phyloP scores from a whole-genome alignment of 2,888 invertebrate species.

The Dioctria rufipes region DNA sequence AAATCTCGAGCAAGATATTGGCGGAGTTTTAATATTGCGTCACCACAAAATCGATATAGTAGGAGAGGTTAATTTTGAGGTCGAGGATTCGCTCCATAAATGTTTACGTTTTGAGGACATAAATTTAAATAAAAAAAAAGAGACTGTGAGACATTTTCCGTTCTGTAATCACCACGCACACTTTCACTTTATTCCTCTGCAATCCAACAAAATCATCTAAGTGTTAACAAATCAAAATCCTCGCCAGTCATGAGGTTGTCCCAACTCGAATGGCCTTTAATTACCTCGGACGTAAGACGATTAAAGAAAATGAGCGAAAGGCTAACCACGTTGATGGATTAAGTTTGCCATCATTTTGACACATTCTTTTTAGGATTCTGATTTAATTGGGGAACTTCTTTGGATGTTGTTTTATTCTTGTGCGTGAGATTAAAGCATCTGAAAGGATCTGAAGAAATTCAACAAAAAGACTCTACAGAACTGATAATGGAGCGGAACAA shows the following conservation, averaged over 20 bases:
- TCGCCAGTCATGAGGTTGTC: not conserved
- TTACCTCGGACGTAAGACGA: constrained; percentile 28
- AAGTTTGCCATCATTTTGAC: constrained; percentile 1
- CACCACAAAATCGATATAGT: no score
- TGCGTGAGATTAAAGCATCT: not conserved
- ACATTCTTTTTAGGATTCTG: constrained; percentile 32
- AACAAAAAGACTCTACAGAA: not conserved
- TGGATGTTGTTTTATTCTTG: not conserved
- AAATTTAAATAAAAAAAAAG: no score
- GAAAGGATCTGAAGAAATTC: constrained; percentile 23
- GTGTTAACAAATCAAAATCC: no score
- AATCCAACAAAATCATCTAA: no score
- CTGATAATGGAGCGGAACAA: constrained; percentile 25
- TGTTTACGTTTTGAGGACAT: no score
- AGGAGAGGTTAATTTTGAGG: no score
- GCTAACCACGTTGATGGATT: constrained; percentile 11
- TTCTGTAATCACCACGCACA: no score
- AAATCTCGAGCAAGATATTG: no score
- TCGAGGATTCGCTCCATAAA: no score
- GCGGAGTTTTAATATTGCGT: no score
- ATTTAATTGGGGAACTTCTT: constrained; percentile 3
- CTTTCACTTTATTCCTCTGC: no score
- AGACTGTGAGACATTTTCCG: no score
- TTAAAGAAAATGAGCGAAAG: constrained; percentile 17
- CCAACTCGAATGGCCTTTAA: constrained; percentile 10